Evolutionary conservation across 2,113 vertebrate species (phyloP).

Genomic region (Spermophilus dauricus): DNA sequence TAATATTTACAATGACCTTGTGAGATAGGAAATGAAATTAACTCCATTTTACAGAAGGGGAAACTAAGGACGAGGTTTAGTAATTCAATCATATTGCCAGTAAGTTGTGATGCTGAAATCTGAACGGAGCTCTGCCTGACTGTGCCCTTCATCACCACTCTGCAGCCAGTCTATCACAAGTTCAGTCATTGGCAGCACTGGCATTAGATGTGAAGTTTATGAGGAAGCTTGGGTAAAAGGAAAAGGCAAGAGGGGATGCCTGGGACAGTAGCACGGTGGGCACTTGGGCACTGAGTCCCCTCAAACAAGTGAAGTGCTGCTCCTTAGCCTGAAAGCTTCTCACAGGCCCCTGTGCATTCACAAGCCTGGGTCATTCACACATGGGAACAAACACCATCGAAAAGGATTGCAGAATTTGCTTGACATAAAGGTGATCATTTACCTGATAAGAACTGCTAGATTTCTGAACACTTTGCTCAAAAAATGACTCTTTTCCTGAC

Average conservation of each 20-base stretch:
- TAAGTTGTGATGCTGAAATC: background rate
- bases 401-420: background rate
- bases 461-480: slow-evolving; percentile 31
- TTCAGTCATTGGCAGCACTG: background rate
- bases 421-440: background rate
- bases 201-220: background rate
- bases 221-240: background rate
- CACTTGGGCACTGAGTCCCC: background rate
- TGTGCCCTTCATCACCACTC: background rate
- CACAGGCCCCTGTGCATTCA: background rate
- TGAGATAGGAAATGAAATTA: background rate
- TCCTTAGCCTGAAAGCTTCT: background rate
- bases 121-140: background rate
- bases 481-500: background rate
- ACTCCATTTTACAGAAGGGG: background rate
- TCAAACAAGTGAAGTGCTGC: background rate
- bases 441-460: background rate
- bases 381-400: background rate
- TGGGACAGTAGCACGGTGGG: background rate
- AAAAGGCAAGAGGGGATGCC: background rate
- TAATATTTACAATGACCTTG: background rate
- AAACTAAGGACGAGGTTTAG: background rate
- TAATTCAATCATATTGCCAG: background rate
- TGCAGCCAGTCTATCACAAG: background rate
- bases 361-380: background rate